Base-by-base conservation (phyloP, 2,797 vertebrate genomes). In the Myotis findleyi region DNA sequence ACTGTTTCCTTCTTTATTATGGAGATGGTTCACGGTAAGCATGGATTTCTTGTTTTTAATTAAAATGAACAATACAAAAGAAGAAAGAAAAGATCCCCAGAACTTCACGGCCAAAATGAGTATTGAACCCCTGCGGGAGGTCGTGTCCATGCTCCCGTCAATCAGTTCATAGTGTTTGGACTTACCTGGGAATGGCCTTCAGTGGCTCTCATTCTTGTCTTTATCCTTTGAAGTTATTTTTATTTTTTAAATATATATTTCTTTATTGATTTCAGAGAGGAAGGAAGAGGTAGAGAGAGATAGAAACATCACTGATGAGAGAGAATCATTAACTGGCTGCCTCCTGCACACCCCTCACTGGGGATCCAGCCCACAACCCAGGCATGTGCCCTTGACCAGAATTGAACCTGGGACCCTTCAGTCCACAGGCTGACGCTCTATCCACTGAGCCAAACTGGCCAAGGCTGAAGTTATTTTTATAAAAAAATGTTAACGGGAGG, bases 21-120 rank as follows among this genome's bases (percentile, higher is more conserved):
- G 69, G 38, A 53, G 23, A 13, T 79, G 51, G 72, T 86, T 96
- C 55, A 66, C 62, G 2, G 44, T 90, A 55, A 95, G 57, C 55
- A 47, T n/a, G 49, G 91, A 62, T 94, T 94, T 88, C 38, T 88
- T 86, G 64, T 90, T 94, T 97, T 96, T 89, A 94, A 95, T 96
- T 93, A 88, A 96, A 93, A 76, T 62, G 51, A 94, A 41, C 64
- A 71, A 62, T 85, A 75, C 17, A 8, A 62, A 72, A 81, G 49
- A 83, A 89, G 69, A 87, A 69, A 81, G 69, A 88, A 83, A 93
- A 36, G 73, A 38, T 4, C 12, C 12, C n/a, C 7, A 18, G 62
- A 76, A 71, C 2, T 6, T 62, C 95, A 87, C 6, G 0, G 14
- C 44, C 16, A 69, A 55, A 88, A 94, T 72, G 75, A 87, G 27